Percentiles rank a stretch among this genome's conserved stretches.
These are phyloP conservation scores for Phasia obesa DNA, from an alignment of 2,888 invertebrate genomes.

Conservation along the genomic window DNA sequence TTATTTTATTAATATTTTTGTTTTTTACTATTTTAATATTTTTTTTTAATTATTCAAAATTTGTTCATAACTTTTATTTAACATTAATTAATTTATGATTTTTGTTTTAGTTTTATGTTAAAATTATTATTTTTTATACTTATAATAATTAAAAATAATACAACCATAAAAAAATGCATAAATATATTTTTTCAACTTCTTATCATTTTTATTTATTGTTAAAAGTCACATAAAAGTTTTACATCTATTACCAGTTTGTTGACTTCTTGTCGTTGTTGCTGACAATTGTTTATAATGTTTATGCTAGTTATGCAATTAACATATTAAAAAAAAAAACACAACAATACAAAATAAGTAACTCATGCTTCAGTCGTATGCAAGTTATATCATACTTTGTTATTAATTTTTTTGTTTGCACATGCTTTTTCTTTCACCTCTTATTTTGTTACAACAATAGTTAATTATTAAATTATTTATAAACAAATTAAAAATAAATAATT, in stretches of 20 bases:
- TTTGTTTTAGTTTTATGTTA: slow-evolving; percentile 1
- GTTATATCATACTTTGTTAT: slow-evolving; percentile 55
- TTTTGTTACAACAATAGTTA: no score
- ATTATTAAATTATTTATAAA: neutral
- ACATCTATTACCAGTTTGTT: slow-evolving; percentile 49
- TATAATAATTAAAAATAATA: neutral
- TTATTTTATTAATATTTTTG: neutral
- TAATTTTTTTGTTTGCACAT: slow-evolving; percentile 9
- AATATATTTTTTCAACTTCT: neutral
- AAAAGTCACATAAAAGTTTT: neutral
- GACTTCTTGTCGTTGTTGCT: slow-evolving; percentile 47
- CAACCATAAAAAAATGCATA: slow-evolving; percentile 2
- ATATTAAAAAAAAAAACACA: slow-evolving; percentile 34
- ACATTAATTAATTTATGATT: slow-evolving; percentile 25
- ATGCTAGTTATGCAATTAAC: slow-evolving; percentile 54
- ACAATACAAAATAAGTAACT: neutral
- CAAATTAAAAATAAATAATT: neutral
- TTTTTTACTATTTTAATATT: no score
- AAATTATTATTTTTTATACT: slow-evolving; percentile 7
- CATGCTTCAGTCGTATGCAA: neutral
- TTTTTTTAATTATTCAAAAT: no score
- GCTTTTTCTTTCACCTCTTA: neutral
- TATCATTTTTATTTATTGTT: neutral
- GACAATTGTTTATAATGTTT: slow-evolving; percentile 47
- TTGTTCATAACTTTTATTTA: slow-evolving; percentile 5